Evolutionary conservation across 2,888 invertebrate species (phyloP), one percentile per base, ranked within the genome.

Genomic region (Rotaria socialis): DNA sequence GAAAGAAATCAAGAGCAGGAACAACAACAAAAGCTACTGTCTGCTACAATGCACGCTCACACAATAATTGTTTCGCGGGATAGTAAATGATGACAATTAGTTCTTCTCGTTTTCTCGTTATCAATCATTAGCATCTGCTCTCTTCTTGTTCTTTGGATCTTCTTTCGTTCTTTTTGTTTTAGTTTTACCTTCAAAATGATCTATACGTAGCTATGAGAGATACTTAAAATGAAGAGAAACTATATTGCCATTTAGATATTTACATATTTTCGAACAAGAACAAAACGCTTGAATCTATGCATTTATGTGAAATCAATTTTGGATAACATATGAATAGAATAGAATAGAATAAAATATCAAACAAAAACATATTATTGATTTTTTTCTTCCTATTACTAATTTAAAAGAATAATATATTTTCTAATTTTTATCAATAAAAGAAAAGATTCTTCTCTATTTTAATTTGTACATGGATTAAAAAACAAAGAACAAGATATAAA

Each of bases 331-430:
- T 11, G 16, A 27, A n/a, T 55, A 19, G 55, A 55, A 55, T 55
- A 55, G 1, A 55, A 55, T 55, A 55, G 1, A 55, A 55, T 7
- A 19, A 67, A 67, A 35, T 67, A 67, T 67, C 67, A 35, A n/a
- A 67, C 35, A 35, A 27, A 35, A 2, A 67, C 35, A 11, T 16
- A 27, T 14, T 0, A 27, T 67, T 35, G 52, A 27, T 60, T 22
- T 67, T 11, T 67, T 67, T 67, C 16, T 35, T 67, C 35, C n/a
- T 67, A 67, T 35, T 35, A 67, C 14, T 27, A 67, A 67, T 67
- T 14, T 11, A 67, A 67, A 67, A 35, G 67, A 67, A 67, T 67
- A 67, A 67, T 67, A 67, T 27, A 67, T 67, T 27, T 67, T 67
- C 67, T 67, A 67, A 35, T 67, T n/a, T 60, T 67, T 35, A 16